phyloP scores from a whole-genome alignment of 1,140 invertebrate species.

The Caenorhabditis briggsae region DNA sequence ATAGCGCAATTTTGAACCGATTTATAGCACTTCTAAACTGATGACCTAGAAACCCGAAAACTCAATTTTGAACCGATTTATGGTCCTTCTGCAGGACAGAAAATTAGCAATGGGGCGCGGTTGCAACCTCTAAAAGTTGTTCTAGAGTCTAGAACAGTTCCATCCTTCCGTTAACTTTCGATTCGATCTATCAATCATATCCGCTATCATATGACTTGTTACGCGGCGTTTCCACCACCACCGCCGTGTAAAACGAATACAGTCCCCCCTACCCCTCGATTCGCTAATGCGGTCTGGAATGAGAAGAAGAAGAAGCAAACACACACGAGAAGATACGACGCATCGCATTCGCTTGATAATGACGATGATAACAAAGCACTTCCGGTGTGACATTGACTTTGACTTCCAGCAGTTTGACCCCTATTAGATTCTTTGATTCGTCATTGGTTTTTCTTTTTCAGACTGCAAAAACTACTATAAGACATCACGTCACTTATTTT shows the following conservation, averaged over 20 bases:
- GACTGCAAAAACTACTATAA: no score
- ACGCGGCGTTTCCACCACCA: conserved; percentile 15
- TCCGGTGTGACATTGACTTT: neutral
- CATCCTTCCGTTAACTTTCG: neutral
- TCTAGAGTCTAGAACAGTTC: neutral
- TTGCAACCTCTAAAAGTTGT: no score
- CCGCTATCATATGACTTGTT: conserved; percentile 53
- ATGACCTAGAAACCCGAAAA: no score
- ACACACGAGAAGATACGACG: conserved; percentile 16
- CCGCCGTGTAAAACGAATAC: neutral
- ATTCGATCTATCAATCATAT: conserved; percentile 48
- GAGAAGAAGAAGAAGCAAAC: conserved; percentile 16
- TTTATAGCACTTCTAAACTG: no score
- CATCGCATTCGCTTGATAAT: neutral
- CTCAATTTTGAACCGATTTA: no score
- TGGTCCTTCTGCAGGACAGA: no score
- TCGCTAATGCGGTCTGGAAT: conserved; percentile 45
- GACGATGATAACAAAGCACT: conserved; percentile 6
- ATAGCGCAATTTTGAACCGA: no score
- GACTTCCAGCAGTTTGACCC: neutral
- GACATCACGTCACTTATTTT: no score
- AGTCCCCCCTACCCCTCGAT: neutral
- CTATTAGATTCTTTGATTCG: neutral
- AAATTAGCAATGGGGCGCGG: no score
- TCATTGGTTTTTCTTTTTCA: neutral